Conservation (phyloP, 2,888 invertebrate genomes). For the Nephrotoma guestfalica region DNA sequence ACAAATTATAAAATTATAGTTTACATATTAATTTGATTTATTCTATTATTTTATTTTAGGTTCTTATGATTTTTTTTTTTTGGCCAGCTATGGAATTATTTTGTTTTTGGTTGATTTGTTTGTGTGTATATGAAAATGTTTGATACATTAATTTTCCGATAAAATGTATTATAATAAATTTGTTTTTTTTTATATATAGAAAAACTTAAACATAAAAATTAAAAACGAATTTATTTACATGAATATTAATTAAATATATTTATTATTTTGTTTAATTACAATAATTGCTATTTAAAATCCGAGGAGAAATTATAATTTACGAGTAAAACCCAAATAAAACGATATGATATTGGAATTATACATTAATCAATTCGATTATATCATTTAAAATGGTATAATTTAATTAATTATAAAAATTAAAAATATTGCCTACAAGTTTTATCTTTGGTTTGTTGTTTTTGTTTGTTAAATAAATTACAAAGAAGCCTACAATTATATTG, state of each 20-base stretch:
- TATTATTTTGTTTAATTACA: not conserved
- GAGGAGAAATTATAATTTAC: not conserved
- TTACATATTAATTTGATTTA: not conserved
- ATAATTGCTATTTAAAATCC: not conserved
- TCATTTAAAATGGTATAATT: not conserved
- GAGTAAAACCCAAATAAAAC: not conserved
- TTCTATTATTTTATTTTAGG: not conserved
- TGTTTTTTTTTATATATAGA: not conserved
- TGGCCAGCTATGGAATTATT: not conserved
- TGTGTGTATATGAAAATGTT: not conserved
- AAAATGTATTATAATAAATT: not conserved
- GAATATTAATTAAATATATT: not conserved
- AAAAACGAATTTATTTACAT: not conserved
- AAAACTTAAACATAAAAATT: not conserved
- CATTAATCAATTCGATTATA: not conserved
- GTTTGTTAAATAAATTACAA: slow-evolving; percentile 1
- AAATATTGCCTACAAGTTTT: not conserved
- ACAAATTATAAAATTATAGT: not conserved
- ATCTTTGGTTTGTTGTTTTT: not conserved
- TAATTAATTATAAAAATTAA: not conserved
- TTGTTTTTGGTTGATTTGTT: not conserved
- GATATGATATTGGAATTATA: not conserved
- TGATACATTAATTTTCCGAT: not conserved
- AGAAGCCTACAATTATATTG: slow-evolving; percentile 1
- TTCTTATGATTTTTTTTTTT: not conserved